phyloP scores from a whole-genome alignment of 1,140 invertebrate genomes.

The Pseudobourletiella spinata region DNA sequence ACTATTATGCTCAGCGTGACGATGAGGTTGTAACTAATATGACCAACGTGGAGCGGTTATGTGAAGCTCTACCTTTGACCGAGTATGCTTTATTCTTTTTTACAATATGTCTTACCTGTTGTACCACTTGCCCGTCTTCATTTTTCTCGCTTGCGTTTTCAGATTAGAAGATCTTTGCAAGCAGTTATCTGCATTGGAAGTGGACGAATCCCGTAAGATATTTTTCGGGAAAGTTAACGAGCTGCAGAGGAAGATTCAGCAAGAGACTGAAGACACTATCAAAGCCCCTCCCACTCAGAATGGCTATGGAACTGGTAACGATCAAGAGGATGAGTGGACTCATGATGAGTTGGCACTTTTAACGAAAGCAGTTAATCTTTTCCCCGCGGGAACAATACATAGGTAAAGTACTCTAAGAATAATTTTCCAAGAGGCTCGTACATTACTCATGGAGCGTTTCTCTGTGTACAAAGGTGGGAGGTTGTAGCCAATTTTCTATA shows the following conservation, averaged over 20 bases:
- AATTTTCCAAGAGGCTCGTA: too few species aligned
- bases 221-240: conserved; percentile 51
- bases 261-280: conserved; percentile 34
- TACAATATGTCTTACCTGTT: too few species aligned
- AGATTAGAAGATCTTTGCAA: conserved; percentile 71
- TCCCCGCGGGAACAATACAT: conserved; percentile 90
- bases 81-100: conserved; percentile 33
- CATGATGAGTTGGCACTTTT: conserved; percentile 73
- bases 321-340: conserved; percentile 54
- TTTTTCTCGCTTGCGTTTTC: conserved; percentile 40
- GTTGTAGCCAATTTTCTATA: conserved; percentile 93
- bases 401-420: conserved; percentile 48
- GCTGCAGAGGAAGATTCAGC: conserved; percentile 22
- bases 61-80: conserved; percentile 58
- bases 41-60: conserved; percentile 81
- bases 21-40: conserved; percentile 69
- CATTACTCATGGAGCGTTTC: too few species aligned
- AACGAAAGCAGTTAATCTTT: conserved; percentile 92
- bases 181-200: conserved; percentile 47
- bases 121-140: too few species aligned
- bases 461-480: conserved; percentile 83
- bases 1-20: conserved; percentile 68
- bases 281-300: conserved; percentile 3
- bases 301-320: conserved; percentile 8
- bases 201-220: conserved; percentile 50